Conservation (phyloP, 1,140 invertebrate species). For the Drosophila saltans region DNA sequence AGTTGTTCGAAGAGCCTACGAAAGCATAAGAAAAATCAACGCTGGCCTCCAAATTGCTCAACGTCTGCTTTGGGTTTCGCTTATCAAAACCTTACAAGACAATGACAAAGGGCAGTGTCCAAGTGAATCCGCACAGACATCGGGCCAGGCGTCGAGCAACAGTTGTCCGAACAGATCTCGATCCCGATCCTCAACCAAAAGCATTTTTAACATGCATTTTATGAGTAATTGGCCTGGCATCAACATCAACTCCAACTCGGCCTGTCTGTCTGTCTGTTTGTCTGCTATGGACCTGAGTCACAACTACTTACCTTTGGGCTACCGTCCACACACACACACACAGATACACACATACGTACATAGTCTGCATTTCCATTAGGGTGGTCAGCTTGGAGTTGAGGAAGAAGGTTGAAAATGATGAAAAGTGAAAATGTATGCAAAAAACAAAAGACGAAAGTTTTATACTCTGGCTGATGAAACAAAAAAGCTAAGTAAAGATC, state of each 20-base stretch:
- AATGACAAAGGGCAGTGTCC: constrained; percentile 77
- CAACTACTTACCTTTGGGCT: constrained; percentile 59
- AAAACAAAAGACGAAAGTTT: not conserved
- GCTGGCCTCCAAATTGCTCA: constrained; percentile 64
- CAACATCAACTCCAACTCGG: constrained; percentile 54
- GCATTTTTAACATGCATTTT: constrained; percentile 80
- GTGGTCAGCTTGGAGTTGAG: constrained; percentile 39
- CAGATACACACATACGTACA: not conserved
- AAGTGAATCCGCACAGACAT: constrained; percentile 15
- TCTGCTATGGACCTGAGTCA: constrained; percentile 45
- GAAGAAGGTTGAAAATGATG: not conserved
- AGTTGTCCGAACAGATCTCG: constrained; percentile 62
- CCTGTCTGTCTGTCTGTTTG: constrained; percentile 23
- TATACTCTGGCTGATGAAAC: not conserved
- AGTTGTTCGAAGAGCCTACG: constrained; percentile 46
- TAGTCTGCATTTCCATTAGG: constrained; percentile 65
- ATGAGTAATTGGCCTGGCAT: constrained; percentile 81
- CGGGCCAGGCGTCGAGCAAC: constrained; percentile 65
- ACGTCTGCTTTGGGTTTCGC: constrained; percentile 46
- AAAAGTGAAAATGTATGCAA: constrained; percentile 1
- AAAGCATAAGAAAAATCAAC: constrained; percentile 70
- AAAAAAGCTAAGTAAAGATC: no score
- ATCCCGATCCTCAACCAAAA: constrained; percentile 3
- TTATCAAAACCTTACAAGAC: constrained; percentile 77
- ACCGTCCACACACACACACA: constrained; percentile 42